These are phyloP conservation scores for Oxycera nigricornis DNA, from an alignment of 2,888 invertebrate species.

Conservation along the genomic window DNA sequence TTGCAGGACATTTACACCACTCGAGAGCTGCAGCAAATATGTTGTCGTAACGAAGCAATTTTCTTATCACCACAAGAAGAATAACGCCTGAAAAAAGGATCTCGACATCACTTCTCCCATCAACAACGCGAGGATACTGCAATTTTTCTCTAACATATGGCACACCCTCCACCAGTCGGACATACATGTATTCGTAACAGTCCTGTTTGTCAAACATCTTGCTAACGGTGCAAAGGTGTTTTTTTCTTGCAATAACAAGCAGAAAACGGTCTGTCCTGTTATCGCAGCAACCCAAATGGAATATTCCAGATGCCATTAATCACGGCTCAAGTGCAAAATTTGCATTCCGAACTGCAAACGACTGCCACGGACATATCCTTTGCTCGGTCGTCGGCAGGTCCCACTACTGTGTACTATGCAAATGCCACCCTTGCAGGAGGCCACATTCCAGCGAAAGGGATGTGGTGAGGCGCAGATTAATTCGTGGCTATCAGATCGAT, in stretches of 20 bases:
- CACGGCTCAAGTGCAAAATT: conserved; percentile 13
- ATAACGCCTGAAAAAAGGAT: background rate
- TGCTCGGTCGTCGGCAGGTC: no score
- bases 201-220: conserved; percentile 3
- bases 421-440: background rate
- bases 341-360: conserved; percentile 21
- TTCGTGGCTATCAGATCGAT: conserved; percentile 24
- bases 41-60: background rate
- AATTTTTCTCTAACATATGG: conserved; percentile 21
- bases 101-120: background rate
- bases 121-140: background rate
- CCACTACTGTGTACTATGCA: background rate
- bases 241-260: conserved; percentile 13
- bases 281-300: background rate
- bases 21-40: background rate
- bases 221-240: background rate
- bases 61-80: background rate
- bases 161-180: background rate
- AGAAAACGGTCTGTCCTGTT: conserved; percentile 11
- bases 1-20: background rate
- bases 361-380: background rate
- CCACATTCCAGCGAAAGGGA: background rate
- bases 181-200: background rate
- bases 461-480: conserved; percentile 13
- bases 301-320: conserved; percentile 30